These are phyloP conservation scores for Trinectes maculatus DNA, from an alignment of 2,113 vertebrate species.

Conservation along the genomic window DNA sequence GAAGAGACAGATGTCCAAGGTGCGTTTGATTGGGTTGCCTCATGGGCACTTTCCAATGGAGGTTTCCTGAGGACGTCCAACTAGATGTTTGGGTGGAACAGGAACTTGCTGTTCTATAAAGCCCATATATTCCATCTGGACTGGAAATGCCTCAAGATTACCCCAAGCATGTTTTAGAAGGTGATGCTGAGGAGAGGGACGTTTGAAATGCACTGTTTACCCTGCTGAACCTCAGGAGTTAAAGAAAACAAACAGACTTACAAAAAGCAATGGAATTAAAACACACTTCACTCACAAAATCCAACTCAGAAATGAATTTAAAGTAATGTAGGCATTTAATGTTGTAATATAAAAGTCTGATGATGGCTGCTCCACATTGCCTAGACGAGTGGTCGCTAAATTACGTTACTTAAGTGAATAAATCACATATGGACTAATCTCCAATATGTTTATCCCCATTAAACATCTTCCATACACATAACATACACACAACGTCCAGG, in stretches of 20 bases:
- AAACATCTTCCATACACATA: too few species aligned
- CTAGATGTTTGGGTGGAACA: background rate
- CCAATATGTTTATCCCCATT: constrained; percentile 35
- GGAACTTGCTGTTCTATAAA: too few species aligned
- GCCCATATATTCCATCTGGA: background rate
- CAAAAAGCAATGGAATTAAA: constrained; percentile 36
- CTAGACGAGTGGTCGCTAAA: constrained; percentile 40
- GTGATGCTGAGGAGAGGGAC: background rate
- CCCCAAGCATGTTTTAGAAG: background rate
- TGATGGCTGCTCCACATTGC: constrained; percentile 26
- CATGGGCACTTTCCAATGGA: background rate
- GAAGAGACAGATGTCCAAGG: too few species aligned
- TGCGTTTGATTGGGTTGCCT: background rate
- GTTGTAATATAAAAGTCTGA: constrained; percentile 33
- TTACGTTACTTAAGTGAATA: constrained; percentile 49
- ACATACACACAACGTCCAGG: too few species aligned
- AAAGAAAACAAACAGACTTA: background rate
- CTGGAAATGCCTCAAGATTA: background rate
- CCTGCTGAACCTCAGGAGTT: background rate
- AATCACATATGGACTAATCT: constrained; percentile 20
- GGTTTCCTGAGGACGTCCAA: background rate
- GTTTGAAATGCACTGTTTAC: background rate
- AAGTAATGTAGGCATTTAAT: constrained; percentile 55
- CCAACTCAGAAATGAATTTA: constrained; percentile 60
- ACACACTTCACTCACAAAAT: constrained; percentile 50